Evolutionary conservation across 2,113 vertebrate species (phyloP).

Genomic region (Motacilla tschutschensis): DNA sequence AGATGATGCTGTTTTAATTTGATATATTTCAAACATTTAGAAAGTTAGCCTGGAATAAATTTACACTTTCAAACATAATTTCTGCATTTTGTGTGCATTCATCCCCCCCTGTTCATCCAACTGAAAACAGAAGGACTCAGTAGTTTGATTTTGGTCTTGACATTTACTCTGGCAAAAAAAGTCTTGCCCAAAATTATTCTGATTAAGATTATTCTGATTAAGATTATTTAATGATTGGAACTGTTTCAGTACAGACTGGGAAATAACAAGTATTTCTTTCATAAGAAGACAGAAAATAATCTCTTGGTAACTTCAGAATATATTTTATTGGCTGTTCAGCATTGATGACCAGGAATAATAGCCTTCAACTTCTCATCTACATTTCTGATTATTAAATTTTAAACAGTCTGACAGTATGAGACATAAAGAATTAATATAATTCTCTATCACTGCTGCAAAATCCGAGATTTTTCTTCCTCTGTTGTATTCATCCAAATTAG

Average conservation of each 20-base stretch:
- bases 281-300: background rate
- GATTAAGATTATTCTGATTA: background rate
- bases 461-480: background rate
- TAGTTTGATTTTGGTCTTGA: background rate
- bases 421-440: conserved; percentile 29
- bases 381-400: conserved; percentile 44
- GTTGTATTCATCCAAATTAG: background rate
- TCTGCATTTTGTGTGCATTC: background rate
- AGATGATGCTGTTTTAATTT: background rate
- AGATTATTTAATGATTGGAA: background rate
- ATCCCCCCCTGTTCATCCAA: background rate
- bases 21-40: background rate
- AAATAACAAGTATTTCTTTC: background rate
- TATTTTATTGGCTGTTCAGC: background rate
- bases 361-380: background rate
- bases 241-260: background rate
- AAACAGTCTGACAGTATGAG: conserved; percentile 4
- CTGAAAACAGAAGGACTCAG: background rate
- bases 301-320: background rate
- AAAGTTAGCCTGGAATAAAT: background rate
- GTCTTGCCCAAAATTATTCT: background rate
- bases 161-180: background rate
- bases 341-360: conserved; percentile 1
- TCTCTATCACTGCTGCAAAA: background rate
- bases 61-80: background rate